Evolutionary conservation across 2,113 vertebrate species (phyloP).

Genomic region (Eulacestoma nigropectus): DNA sequence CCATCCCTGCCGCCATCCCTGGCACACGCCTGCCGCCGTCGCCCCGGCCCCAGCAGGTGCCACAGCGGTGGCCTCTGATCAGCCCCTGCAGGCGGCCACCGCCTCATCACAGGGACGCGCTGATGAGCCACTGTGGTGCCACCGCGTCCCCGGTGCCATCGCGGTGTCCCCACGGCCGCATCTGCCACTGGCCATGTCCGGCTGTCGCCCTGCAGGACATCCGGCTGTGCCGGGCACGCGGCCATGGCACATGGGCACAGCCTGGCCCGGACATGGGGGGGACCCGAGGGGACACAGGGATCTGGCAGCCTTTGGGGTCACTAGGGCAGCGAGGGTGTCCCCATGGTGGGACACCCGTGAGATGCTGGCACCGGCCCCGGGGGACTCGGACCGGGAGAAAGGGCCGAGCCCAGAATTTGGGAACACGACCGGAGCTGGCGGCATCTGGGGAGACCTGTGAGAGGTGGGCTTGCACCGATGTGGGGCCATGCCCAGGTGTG

Average conservation of each 20-base stretch:
- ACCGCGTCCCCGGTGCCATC: neutral
- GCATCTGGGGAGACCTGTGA: neutral
- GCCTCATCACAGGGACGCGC: neutral
- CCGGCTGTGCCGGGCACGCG: neutral
- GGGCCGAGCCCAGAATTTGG: neutral
- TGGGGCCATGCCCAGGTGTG: neutral
- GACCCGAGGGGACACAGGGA: neutral
- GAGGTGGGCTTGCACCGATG: neutral
- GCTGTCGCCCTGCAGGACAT: neutral
- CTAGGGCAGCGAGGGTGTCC: neutral
- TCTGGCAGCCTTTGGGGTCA: neutral
- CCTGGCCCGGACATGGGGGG: neutral
- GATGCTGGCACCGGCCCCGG: neutral
- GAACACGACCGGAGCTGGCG: accelerated
- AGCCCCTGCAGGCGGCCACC: neutral
- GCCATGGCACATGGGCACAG: neutral
- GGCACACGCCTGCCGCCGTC: neutral
- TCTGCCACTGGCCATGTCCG: neutral
- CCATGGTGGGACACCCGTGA: neutral
- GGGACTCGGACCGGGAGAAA: neutral
- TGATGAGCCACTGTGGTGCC: neutral
- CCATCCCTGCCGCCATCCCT: neutral
- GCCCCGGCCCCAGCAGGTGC: neutral
- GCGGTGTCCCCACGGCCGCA: neutral
- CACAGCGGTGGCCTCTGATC: neutral